phyloP scores from a whole-genome alignment of 2,113 vertebrate species.

The Nerophis ophidion region DNA sequence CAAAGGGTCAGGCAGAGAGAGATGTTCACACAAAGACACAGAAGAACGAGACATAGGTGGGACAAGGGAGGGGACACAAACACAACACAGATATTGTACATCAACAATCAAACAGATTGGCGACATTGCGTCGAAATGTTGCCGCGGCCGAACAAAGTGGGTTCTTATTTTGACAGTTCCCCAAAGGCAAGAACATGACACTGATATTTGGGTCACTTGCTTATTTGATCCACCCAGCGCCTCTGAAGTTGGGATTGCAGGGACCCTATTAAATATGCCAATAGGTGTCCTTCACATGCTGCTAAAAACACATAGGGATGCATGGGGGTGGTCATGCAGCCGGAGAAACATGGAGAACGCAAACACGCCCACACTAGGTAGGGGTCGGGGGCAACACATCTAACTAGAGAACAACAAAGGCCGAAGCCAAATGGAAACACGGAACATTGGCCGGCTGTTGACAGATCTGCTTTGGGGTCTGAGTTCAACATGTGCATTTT shows the following conservation, averaged over 20 bases:
- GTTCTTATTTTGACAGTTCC: constrained; percentile 40
- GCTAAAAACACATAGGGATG: constrained; percentile 37
- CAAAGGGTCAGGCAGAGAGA: constrained; percentile 68
- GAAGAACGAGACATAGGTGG: constrained; percentile 51
- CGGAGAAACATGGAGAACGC: constrained; percentile 33
- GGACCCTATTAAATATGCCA: constrained; percentile 19
- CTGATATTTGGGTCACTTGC: constrained; percentile 11
- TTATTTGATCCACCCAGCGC: constrained; percentile 6
- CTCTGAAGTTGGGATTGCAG: constrained; percentile 20
- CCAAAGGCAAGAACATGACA: constrained; percentile 21
- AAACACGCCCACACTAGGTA: constrained; percentile 27
- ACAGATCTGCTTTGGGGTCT: constrained; percentile 33
- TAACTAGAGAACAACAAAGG: constrained; percentile 62
- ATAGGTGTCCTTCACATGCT: constrained; percentile 55
- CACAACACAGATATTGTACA: constrained; percentile 52
- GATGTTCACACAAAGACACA: constrained; percentile 58
- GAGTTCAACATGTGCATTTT: constrained; percentile 11
- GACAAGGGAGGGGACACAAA: constrained; percentile 25
- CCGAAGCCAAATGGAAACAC: constrained; percentile 48
- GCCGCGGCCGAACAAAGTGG: constrained; percentile 20
- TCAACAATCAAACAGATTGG: constrained; percentile 43
- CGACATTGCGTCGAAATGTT: constrained; percentile 18
- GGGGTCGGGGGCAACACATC: constrained; percentile 31
- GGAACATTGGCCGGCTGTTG: constrained; percentile 46
- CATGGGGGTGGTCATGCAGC: constrained; percentile 54